phyloP scores from a whole-genome alignment of 2,888 invertebrate species.

The Agapostemon virescens region DNA sequence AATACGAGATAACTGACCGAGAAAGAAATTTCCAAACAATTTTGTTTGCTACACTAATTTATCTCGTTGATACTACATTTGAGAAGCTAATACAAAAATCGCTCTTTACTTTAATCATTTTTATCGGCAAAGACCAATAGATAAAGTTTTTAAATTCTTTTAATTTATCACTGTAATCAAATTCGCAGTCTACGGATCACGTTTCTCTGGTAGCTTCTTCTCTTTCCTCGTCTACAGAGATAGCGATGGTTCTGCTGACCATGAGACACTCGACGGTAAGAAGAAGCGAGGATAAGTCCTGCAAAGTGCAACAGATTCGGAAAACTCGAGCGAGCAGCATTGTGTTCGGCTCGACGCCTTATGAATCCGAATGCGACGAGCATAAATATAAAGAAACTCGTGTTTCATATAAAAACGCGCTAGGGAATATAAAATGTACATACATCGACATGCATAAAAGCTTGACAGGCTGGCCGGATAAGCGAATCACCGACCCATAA shows the following conservation, averaged over 20 bases:
- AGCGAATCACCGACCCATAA: constrained; percentile 64
- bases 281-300: neutral
- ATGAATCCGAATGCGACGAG: constrained; percentile 1
- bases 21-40: neutral
- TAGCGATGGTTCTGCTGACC: neutral
- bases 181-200: neutral
- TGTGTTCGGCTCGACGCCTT: neutral
- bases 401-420: constrained; percentile 22
- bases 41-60: too few relatives aligned
- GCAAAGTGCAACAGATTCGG: neutral
- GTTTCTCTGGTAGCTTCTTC: neutral
- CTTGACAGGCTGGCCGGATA: constrained; percentile 44
- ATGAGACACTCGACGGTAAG: neutral
- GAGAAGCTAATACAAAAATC: too few relatives aligned
- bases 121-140: too few relatives aligned
- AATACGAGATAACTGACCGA: neutral
- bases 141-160: too few relatives aligned
- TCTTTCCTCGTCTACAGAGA: neutral
- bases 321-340: neutral
- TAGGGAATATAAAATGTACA: constrained; percentile 56
- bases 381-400: constrained; percentile 15
- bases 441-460: constrained; percentile 58
- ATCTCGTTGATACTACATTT: too few relatives aligned
- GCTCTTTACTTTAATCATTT: too few relatives aligned
- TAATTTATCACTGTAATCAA: too few relatives aligned